Evolutionary conservation across 2,113 vertebrate genomes (phyloP), one percentile per base, ranked within the genome.

Genomic region (Ceuthmochares aereus): DNA sequence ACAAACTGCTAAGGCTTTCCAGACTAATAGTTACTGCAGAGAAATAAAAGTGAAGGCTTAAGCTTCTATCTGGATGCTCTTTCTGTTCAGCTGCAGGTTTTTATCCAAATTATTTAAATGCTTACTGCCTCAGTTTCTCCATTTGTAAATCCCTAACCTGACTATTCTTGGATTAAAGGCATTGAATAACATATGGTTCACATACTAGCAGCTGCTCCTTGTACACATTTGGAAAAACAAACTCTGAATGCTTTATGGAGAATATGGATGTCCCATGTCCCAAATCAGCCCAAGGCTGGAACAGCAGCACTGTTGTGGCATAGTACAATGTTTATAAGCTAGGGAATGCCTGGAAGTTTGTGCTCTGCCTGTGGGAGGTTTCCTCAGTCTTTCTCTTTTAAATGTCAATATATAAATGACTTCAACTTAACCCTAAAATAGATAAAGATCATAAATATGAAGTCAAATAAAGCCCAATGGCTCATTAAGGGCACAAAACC

Each of bases 251-350:
- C 2, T 43, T 91, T 90, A 36, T 79, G 45, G 32, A 42, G 45
- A 67, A 42, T 37, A 29, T 10, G 36, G 62, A 1, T 59, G 47
- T 43, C 34, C 13, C n/a, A 1, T 59, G 47, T 43, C 34, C 13
- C n/a, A 19, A 37, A 10, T 51, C 37, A 78, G 29, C 32, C 42
- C 14, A 21, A 32, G 69, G 66, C 23, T 67, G 76, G 62, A 73
- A 14, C 9, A 47, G n/a, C 1, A 4, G 30, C 25, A 16, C 47
- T 64, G 49, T 18, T 52, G 26, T 21, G 34, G 23, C 47, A 26
- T 1, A 73, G 75, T 9, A 12, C 0, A 0, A 5, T 62, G 45
- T 36, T 59, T 58, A 34, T 43, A 47, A 75, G n/a, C 27, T 36
- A 34, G 13, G 12, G 18, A 68, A 40, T 4, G 7, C 5, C 7